phyloP scores from a whole-genome alignment of 1,140 invertebrate genomes.

The Sinonovacula constricta region DNA sequence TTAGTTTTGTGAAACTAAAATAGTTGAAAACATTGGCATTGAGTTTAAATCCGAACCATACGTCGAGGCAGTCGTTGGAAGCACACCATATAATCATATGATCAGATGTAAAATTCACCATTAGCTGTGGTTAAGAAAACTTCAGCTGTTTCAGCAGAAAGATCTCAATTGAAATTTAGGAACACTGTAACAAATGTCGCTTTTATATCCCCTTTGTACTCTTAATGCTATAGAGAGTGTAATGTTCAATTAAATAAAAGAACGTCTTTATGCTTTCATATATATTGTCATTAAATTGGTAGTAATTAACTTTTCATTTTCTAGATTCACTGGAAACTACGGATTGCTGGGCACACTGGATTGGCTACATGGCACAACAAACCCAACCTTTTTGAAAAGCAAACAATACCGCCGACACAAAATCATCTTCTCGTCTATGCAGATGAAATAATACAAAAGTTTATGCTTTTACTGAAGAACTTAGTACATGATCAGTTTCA shows the following conservation, averaged over 20 bases:
- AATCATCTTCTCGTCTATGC: slow-evolving; percentile 47
- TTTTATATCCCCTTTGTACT: neutral
- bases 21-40: no score
- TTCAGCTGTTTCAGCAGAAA: neutral
- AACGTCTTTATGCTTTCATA: neutral
- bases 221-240: neutral
- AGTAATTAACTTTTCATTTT: slow-evolving; percentile 12
- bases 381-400: slow-evolving; percentile 77
- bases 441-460: neutral
- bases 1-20: no score
- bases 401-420: slow-evolving; percentile 50
- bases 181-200: neutral
- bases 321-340: slow-evolving; percentile 83
- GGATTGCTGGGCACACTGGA: slow-evolving; percentile 90
- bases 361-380: slow-evolving; percentile 88
- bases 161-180: neutral
- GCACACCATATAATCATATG: no score
- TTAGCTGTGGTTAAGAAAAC: neutral
- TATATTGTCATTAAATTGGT: neutral
- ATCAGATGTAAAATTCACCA: no score
- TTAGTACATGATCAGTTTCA: no score
- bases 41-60: no score
- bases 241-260: neutral
- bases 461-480: no score
- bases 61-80: no score